Base-by-base conservation (phyloP, 2,113 vertebrate species). In the Aphyosemion australe region DNA sequence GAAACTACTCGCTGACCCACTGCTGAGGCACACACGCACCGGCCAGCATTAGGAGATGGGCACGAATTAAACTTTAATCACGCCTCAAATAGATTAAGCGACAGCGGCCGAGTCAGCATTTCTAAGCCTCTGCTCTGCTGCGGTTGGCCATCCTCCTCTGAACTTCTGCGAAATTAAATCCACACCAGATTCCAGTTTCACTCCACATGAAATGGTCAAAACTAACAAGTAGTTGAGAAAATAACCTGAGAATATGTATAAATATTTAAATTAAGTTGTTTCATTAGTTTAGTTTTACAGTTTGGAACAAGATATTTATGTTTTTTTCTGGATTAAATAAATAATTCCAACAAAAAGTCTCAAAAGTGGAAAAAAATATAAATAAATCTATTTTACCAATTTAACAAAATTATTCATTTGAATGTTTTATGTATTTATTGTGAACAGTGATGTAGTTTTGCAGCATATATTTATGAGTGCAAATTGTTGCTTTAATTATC, bases 31-130 rank as follows among this genome's bases (percentile, higher is more conserved):
- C 42, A 51, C 67, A 61, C 85, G 67, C 70, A 76, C 76, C 19
- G 51, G 52, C 83, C 43, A 72, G 78, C 76, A 77, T 85, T 87
- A 87, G 84, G 76, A 83, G 93, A 90, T 92, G 93, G 93, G 66
- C 69, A 78, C 59, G 87, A 95, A 93, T 95, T 94, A 96, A 94
- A 94, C 92, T 95, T 95, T 95, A 94, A 95, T 96, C 94, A 92
- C 90, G 82, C 85, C 87, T 88, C 84, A 84, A 80, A 90, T 88
- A 88, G 88, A 88, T 94, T 87, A 92, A 89, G 87, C 91, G 91
- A 91, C 90, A 94, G 90, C 84, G 93, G 93, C 94, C 90, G 91
- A 96, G 94, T 96, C 96, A 96, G 95, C 95, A 90, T 86, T 94
- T 94, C 90, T 86, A 74, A 90, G 93, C 88, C 91, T 90, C 69